Percentiles rank a stretch among this genome's conserved stretches.
phyloP scores from a whole-genome alignment of 1,140 invertebrate genomes.

The Trichonephila clavata region DNA sequence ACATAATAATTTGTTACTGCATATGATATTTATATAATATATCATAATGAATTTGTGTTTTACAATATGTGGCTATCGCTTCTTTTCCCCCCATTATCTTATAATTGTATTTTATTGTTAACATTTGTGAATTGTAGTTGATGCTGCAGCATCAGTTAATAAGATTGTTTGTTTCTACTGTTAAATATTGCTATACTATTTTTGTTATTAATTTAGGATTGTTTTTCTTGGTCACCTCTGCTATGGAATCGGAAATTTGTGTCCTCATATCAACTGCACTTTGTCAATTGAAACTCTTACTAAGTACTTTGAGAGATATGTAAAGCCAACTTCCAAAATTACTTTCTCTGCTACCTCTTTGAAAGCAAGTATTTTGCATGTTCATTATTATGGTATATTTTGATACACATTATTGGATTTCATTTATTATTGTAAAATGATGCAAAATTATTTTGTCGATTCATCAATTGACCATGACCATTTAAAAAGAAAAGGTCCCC shows the following conservation, averaged over 20 bases:
- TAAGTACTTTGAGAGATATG: constrained; percentile 15
- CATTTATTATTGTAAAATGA: too few species aligned
- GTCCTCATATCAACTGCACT: constrained; percentile 65
- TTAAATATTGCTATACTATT: not conserved
- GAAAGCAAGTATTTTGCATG: constrained; percentile 38
- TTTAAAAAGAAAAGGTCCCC: too few species aligned
- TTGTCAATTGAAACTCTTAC: constrained; percentile 74
- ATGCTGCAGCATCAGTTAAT: not conserved
- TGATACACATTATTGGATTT: too few species aligned
- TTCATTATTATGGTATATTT: too few species aligned
- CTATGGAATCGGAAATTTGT: constrained; percentile 58
- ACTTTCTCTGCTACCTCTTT: not conserved
- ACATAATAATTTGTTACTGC: too few species aligned
- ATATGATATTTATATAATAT: too few species aligned
- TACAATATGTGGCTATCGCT: too few species aligned
- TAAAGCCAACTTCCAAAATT: not conserved
- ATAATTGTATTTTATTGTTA: not conserved
- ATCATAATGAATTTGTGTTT: too few species aligned
- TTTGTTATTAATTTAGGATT: constrained; percentile 50
- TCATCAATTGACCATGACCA: too few species aligned
- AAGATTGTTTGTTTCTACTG: not conserved
- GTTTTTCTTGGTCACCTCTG: constrained; percentile 71
- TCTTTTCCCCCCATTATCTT: not conserved
- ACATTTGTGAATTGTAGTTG: not conserved
- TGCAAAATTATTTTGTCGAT: too few species aligned